Evolutionary conservation across 2,113 vertebrate genomes (phyloP).

Genomic region (Gobio gobio): DNA sequence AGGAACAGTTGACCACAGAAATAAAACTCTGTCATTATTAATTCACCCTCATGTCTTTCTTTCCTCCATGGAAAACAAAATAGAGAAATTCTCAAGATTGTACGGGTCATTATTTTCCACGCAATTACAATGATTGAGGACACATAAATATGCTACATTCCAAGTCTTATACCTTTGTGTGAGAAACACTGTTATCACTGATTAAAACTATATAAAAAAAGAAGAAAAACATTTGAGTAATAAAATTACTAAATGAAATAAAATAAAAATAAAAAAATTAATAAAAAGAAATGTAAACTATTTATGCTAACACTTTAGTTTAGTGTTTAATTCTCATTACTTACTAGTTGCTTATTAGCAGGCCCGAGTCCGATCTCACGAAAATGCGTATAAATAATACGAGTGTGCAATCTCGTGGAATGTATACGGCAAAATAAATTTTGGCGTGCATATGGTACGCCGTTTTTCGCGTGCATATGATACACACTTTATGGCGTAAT

Average conservation of each 20-base stretch:
- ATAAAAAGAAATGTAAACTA: neutral
- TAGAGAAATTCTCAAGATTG: neutral
- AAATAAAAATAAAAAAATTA: neutral
- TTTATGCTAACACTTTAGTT: no score
- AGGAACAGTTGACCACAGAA: neutral
- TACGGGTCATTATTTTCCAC: neutral
- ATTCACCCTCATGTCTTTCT: neutral
- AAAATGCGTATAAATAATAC: no score
- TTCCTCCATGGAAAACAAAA: neutral
- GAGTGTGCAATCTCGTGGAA: no score
- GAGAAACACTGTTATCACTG: neutral
- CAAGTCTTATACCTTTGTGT: neutral
- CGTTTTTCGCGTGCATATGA: no score
- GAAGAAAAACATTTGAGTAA: neutral
- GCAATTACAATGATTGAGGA: neutral
- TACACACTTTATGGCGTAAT: no score
- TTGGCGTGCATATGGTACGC: no score
- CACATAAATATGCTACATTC: neutral
- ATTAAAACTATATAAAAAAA: no score
- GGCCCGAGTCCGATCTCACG: no score
- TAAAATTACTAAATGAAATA: neutral
- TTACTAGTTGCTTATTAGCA: no score
- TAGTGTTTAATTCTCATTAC: no score
- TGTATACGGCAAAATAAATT: no score
- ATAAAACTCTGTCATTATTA: neutral